Base-by-base conservation (phyloP, 2,888 invertebrate species). In the Dicyrtomina minuta region DNA sequence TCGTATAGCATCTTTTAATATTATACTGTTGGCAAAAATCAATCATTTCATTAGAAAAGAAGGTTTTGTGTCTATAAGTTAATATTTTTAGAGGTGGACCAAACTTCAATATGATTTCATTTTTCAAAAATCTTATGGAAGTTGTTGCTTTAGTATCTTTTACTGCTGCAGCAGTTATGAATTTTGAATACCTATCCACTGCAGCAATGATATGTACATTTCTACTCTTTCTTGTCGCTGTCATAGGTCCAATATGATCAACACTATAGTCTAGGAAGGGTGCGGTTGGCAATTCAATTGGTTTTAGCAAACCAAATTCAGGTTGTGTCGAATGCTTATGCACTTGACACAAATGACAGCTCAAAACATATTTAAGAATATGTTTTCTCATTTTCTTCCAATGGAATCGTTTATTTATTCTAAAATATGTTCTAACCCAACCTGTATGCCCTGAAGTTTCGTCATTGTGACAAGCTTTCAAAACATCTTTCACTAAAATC, bases 381-480 rank as follows among this genome's bases (percentile, higher is more conserved):
- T 72, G 17, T n/a, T 33, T 41, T 8, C 59, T 51, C 70, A 77
- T 71, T 10, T 56, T 53, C 12, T 68, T 70, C 74, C 75, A 77
- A 43, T 58, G 75, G 51, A 67, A 77, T 27, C 71, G 49, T 15
- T 24, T 6, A 61, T 24, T 68, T 0, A 77, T 49, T 39, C 65
- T 22, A 1, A 26, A 22, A 26, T 68, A 70, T 0, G 74, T 77
- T 49, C 68, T 72, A 1, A n/a, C n/a, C 8, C 8, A n/a, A 4
- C 53, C 53, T 53, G 10, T 3, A 10, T 53, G 53, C 10, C 3
- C 13, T 22, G n/a, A 13, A 2, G 22, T 20, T 24, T n/a, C 12
- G 2, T 12, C 22, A 17, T 10, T 2, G 20, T 53, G 53, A 2
- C 6, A 4, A 3, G 17, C 53, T 20, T 17, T 20, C 3, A 53